A percentile compares a stretch with the other conserved stretches of the same genome.
Evolutionary conservation across 2,113 vertebrate genomes (phyloP).

Genomic region (Cyprinodon brontotheroides): DNA sequence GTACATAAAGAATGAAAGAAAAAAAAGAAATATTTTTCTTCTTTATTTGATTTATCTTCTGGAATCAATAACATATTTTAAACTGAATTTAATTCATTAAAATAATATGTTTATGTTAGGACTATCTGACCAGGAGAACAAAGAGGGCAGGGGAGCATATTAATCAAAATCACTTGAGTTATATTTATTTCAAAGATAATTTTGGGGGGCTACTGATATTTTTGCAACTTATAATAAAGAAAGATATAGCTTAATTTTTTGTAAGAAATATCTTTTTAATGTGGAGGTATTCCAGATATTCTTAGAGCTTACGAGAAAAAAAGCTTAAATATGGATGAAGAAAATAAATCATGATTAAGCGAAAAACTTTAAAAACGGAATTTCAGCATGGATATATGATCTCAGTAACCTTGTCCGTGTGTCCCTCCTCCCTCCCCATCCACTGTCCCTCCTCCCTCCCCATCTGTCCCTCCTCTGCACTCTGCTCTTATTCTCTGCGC

Average conservation of each 20-base stretch:
- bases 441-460: conserved; percentile 20
- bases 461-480: conserved; percentile 45
- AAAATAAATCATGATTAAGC: too few relatives aligned
- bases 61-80: too few relatives aligned
- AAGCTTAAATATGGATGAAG: too few relatives aligned
- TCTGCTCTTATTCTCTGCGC: conserved; percentile 63
- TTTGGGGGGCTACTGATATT: background rate
- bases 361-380: background rate
- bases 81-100: too few relatives aligned
- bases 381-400: too few relatives aligned
- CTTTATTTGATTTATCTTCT: too few relatives aligned
- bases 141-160: background rate
- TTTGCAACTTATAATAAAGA: background rate
- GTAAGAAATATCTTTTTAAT: background rate
- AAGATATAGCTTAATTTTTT: background rate
- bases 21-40: too few relatives aligned
- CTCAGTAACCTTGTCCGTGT: conserved; percentile 37
- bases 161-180: background rate
- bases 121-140: too few relatives aligned
- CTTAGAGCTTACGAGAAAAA: background rate
- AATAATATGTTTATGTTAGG: too few relatives aligned
- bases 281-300: background rate
- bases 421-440: conserved; percentile 18
- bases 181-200: background rate
- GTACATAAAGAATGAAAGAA: too few relatives aligned